Evolutionary conservation across 1,140 invertebrate species (phyloP), one percentile per base, ranked within the genome.

Genomic region (Trichonephila inaurata): DNA sequence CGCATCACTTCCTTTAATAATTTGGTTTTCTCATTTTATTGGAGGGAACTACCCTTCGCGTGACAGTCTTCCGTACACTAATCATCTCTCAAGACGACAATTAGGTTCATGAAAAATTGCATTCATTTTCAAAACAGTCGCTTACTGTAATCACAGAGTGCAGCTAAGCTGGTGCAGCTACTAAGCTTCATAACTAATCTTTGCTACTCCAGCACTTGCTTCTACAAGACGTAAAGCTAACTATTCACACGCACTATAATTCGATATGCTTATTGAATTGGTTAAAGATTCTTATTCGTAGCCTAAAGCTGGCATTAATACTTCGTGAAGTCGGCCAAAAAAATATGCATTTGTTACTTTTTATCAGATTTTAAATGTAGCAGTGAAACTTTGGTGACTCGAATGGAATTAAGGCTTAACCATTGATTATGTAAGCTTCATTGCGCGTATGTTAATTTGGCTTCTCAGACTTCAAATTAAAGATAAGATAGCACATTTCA

Each of bases 51-150:
- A 21, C 61, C 64, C 64, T 62, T 89, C 62, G 87, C 87, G 87
- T 89, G 87, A 89, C 87, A 2, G 18, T 21, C 14, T 69, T 51
- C 28, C 44, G 62, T 69, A 69, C 87, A 89, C 87, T 89, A 89
- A 89, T 89, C 87, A 89, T 89, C 33, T 21, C 61, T 51, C 61
- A 89, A 89, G 87, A 89, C 62, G 87, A 66, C 87, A 89, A 89
- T 89, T 89, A 89, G 33, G 33, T 66, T 51, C 33, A 44, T 89
- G 87, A 89, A 89, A 89, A 62, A 89, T 89, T 89, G 33, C 33
- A 77, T 77, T 77, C 72, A 16, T 77, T 77, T 3, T 28, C 28
- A 40, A 77, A 33, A 77, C 28, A 77, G 72, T 77, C 72, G 24
- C 24, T 40, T 33, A 77, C 72, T 33, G 28, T 77, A 77, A 77